Base-by-base conservation (phyloP, 2,888 invertebrate genomes). In the Heterodera filipjevi region DNA sequence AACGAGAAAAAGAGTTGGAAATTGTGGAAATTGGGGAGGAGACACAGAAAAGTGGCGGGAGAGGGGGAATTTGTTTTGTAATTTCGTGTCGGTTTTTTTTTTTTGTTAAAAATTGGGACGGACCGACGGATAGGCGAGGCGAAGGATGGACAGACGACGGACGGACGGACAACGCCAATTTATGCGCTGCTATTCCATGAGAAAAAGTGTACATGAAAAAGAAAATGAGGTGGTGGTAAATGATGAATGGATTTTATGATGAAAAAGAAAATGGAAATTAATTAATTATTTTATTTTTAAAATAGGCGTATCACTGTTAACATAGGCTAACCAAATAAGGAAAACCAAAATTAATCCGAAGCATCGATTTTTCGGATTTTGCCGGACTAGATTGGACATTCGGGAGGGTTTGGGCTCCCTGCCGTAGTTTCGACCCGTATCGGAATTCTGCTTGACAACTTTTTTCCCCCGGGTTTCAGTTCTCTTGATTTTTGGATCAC, bases 101-200 rank as follows among this genome's bases (percentile, higher is more conserved):
- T 59, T 59, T 59, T 59, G 59, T 59, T 22, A 59, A n/a, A 59
- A 59, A 59, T n/a, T 59, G 59, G 59, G 59, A 59, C 59, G 59
- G 59, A n/a, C n/a, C n/a, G n/a, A n/a, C n/a, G n/a, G n/a, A n/a
- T n/a, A n/a, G n/a, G n/a, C n/a, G n/a, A n/a, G n/a, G n/a, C n/a
- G n/a, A n/a, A n/a, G n/a, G n/a, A n/a, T n/a, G 59, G 59, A 59
- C 59, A 27, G 59, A 59, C 59, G 59, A 8, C 22, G n/a, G n/a
- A 22, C 5, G 59, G 59, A 59, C 59, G 59, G 59, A 27, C 59
- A 27, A 10, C n/a, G 22, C 59, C 22, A 22, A n/a, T 10, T 10
- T 27, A 59, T 59, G n/a, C 6, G 5, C 16, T 53, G 22, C 16
- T 6, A 53, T 53, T 53, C 5, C n/a, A n/a, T n/a, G n/a, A n/a